Base-by-base conservation (phyloP, 2,888 invertebrate species). In the Eilema caniola region DNA sequence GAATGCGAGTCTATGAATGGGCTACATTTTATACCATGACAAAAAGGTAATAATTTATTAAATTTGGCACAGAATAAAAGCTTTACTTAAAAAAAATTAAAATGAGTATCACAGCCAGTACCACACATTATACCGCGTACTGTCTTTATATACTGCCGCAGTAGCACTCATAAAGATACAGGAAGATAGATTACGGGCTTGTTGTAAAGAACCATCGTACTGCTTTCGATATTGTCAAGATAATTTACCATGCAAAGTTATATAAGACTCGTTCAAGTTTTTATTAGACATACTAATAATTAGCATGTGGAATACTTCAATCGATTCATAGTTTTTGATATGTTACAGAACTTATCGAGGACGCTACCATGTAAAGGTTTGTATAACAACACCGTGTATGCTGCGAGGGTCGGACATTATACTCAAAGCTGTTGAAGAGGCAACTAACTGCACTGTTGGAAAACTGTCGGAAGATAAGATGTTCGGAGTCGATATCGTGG, bases 351-450 rank as follows among this genome's bases (percentile, higher is more conserved):
- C 79, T 8, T 91, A 73, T 70, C 88, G 90, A 71, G 95, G 95
- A 3, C 92, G 92, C 70, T 95, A 87, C 75, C 81, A 94, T 65
- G 88, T 95, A 7, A 94, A 95, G 71, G 89, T 95, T 10, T 95
- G 95, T 73, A 82, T 83, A 2, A 92, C 92, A 0, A 91, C 93
- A 0, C 95, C 95, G 0, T 95, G 95, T 73, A 94, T 94, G 95
- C 72, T 95, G 3, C 89, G 92, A 4, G 94, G 94, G 0, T 85
- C 92, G 0, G 94, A 94, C 62, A 56, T 74, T 0, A 89, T 95
- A 28, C 79, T 93, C 1, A 70, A 75, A 5, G 90, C 89, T 0
- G 93, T 89, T 20, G 92, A 92, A 72, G 83, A 91, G 37, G 89
- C 86, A 0, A 88, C 91, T 2, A 82, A 87, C 74, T 93, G 93